Percentiles rank a stretch among this genome's conserved stretches.
These are phyloP conservation scores for Spisula solida DNA, from an alignment of 2,888 invertebrate genomes.

Conservation along the genomic window DNA sequence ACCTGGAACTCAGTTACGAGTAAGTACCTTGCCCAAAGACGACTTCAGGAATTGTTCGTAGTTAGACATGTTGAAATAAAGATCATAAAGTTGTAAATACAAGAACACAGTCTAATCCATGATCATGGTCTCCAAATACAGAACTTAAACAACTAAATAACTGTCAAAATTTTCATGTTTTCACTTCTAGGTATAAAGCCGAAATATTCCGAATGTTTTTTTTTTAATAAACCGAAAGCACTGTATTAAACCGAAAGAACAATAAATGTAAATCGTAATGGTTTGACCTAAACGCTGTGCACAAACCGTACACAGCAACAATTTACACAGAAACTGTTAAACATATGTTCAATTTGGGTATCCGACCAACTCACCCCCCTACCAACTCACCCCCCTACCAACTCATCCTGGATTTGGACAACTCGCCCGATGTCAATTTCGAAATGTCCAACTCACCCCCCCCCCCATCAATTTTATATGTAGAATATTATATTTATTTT, in stretches of 20 bases:
- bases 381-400: too few relatives aligned
- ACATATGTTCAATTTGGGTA: too few relatives aligned
- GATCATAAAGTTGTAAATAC: neutral
- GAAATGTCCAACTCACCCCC: too few relatives aligned
- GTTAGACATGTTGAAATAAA: conserved; percentile 46
- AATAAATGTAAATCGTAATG: neutral
- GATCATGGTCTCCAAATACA: neutral
- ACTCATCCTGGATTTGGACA: too few relatives aligned
- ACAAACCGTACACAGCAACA: too few relatives aligned
- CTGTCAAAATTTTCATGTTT: neutral
- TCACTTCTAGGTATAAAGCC: neutral
- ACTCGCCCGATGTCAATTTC: too few relatives aligned
- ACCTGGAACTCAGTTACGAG: neutral
- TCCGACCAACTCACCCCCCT: too few relatives aligned
- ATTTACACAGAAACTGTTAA: too few relatives aligned
- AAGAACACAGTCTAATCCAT: neutral
- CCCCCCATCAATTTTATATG: too few relatives aligned
- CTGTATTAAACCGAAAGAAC: neutral
- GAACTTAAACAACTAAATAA: neutral
- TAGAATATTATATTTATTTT: too few relatives aligned
- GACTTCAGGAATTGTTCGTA: conserved; percentile 64
- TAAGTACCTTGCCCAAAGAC: conserved; percentile 64
- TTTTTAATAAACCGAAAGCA: neutral
- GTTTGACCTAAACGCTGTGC: too few relatives aligned
- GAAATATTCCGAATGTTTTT: conserved; percentile 5